Evolutionary conservation across 2,797 vertebrate genomes (phyloP), one percentile per base, ranked within the genome.

Genomic region (Philypnodon macrostomus): DNA sequence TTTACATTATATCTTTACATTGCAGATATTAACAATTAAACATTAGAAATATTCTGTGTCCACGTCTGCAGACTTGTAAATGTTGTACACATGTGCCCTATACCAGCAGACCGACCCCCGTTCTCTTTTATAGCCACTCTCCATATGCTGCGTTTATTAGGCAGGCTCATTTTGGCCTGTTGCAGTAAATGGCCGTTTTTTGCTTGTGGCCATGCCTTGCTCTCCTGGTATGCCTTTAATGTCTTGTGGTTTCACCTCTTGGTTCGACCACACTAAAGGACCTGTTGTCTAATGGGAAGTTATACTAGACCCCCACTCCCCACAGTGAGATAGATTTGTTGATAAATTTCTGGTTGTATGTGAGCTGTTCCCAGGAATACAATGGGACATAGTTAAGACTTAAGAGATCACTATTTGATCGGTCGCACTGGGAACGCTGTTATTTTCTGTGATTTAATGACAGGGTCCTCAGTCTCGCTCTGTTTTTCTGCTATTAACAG

Each of bases 221-320:
- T 67, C 67, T 76, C 67, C 42, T 45, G 79, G 59, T 84, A 74
- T 83, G 73, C 41, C 77, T 84, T 84, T 82, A 53, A 83, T 81
- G 72, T 78, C n/a, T n/a, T n/a, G n/a, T n/a, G n/a, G n/a, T n/a
- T n/a, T 51, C 40, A 40, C 38, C 1, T 44, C 59, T 56, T 44
- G 48, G 36, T 21, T n/a, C n/a, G n/a, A n/a, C n/a, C n/a, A n/a
- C n/a, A 45, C 21, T 35, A 47, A 24, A 34, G 37, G 47, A 31
- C 16, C 48, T 54, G 45, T 29, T 42, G 36, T 58, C 32, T 53
- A 7, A 1, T 19, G 23, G 29, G 59, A 48, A 47, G 47, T 29
- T 47, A 58, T 16, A 13, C 47, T n/a, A 1, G 7, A 24, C 55
- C 40, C 15, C 14, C 47, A 54, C 50, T 50, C 41, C 21, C 41